Evolutionary conservation across 2,113 vertebrate species (phyloP), one percentile per base, ranked within the genome.

Genomic region (Telmatochromis brachygnathus): DNA sequence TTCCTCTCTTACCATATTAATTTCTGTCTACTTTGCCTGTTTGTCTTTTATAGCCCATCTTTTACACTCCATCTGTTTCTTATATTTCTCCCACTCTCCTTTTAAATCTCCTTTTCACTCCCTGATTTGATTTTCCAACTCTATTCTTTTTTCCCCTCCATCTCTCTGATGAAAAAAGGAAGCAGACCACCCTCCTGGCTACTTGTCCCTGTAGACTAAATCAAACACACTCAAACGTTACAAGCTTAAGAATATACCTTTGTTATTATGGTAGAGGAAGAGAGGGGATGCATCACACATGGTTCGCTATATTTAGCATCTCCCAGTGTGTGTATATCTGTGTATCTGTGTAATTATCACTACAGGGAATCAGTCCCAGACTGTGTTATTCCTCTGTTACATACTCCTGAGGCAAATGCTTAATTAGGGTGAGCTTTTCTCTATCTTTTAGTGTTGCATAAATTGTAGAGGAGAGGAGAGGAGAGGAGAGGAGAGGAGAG

Each of bases 271-370:
- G 65, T 33, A 87, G 83, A 68, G 79, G 53, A 79, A 83, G 79
- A 79, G 8, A 77, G 28, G 83, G 28, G 79, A 55, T 82, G 86
- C 17, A 87, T 70, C 68, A 88, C 88, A 88, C 55, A 85, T 55
- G 51, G 70, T 62, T 58, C 2, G 8, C 82, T 94, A 93, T 93
- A 87, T 92, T 91, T 92, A 94, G 89, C 84, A 77, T 89, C 58
- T 77, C 87, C 21, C 26, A 47, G 45, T 84, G 62, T 84, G 87
- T 81, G 54, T 84, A 49, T 84, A 83, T 89, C 75, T 93, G 49
- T 77, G 54, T 85, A 45, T 87, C 58, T 60, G 87, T 58, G 86
- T 85, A 94, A 95, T 95, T 95, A 93, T 92, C 92, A 92, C 95
- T 88, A 81, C 51, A 12, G 93, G 94, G 95, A 94, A 84, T 89